Evolutionary conservation across 2,113 vertebrate species (phyloP), one percentile per base, ranked within the genome.

Genomic region (Oxygymnocypris stewartii): DNA sequence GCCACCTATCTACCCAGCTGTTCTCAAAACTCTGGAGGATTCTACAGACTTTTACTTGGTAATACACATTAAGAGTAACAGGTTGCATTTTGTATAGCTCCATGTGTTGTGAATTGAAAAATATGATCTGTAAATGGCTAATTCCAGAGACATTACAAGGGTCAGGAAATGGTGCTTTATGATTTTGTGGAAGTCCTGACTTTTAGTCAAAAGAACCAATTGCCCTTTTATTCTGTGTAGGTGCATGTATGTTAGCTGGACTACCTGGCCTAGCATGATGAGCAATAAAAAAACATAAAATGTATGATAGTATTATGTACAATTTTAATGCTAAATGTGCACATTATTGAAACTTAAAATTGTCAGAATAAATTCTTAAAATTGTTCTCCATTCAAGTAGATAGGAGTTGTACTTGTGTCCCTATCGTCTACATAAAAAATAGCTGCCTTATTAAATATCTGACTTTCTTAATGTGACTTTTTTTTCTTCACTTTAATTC

Each of bases 31-130:
- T 71, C 92, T 99, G 49, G 96, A 97, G 0, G 95, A 97, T 84
- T 94, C 92, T 82, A 99, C 98, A 0, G 96, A 98, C 88, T 99
- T 99, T 91, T 99, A 98, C 90, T 96, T 97, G 96, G 98, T 99
- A 63, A 84, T 49, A 28, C 18, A 23, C 47, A 42, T 42, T 61
- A 42, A 11, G 18, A 78, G 25, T 28, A 51, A 77, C 69, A 9
- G 1, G 65, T 69, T 35, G 31, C 6, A 18, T 69, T 69, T 71
- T 16, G 8, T 51, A 35, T 59, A 79, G 49, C 54, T 79, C 59
- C 31, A 59, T 23, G 2, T 59, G 4, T 59, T 37, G 16, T 57
- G 28, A 78, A 57, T 57, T 57, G 28, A 9, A 6, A 37, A 37
- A 13, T 42, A n/a, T 37, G 10, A 57, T 37, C 37, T 13, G 11